Evolutionary conservation across 2,888 invertebrate genomes (phyloP), one percentile per base, ranked within the genome.

Genomic region (Drosophila robusta): DNA sequence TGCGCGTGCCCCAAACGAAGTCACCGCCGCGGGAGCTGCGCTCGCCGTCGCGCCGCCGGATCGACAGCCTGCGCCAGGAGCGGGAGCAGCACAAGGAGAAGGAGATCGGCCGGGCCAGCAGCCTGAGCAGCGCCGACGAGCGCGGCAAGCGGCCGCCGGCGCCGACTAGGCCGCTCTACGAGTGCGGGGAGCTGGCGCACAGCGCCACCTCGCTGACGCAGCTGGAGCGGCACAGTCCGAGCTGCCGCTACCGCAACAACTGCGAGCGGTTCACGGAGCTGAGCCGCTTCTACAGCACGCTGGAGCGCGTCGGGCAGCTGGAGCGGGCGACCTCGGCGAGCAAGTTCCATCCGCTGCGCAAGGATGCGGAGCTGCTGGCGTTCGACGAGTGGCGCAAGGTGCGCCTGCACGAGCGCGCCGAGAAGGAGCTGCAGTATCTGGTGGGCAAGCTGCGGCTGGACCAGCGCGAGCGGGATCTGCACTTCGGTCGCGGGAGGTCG

Each of bases 341-440:
- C 45, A 95, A 96, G 83, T 93, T 96, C 50, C 94, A 95, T 51
- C 96, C 96, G 1, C 93, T 96, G 79, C 93, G 94, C 78, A 95
- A 94, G 91, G 95, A 96, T 86, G 95, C 96, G 81, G 96, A 97
- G 90, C 95, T 97, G 9, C 95, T 97, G 68, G 97, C 97, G 92
- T 97, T 96, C 90, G 97, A 97, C 75, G 94, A 96, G 62, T 97
- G 97, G 97, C 96, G 95, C 90, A 95, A 95, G 91, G 94, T 97
- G 22, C 93, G 97, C 56, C 94, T 94, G 6, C 95, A 96, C 75
- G 97, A 97, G 91, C 94, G 95, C 75, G 97, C 97, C 0, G 97
- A 97, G 91, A 94, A 95, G 79, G 98, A 98, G 92, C 92, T 98
- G 63, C 95, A 95, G 75, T 94, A 94, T 75, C 93, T 98, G 9